Percentiles rank a stretch among this genome's conserved stretches.
Conservation (phyloP, 2,888 invertebrate species). For the Nephrocerus scutellatus region DNA sequence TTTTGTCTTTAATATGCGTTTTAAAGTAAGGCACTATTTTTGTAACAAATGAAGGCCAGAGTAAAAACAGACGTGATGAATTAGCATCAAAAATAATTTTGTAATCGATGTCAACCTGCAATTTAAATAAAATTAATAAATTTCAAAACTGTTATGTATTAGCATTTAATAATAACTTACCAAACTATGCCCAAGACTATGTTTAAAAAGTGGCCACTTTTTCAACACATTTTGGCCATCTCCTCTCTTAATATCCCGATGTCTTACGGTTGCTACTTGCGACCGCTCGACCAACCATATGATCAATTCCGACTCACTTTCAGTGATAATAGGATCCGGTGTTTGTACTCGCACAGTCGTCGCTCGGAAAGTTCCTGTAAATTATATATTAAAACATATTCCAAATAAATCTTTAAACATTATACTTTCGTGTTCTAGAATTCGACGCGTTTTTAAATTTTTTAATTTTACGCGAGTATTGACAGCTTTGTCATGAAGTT, state of each 20-base stretch:
- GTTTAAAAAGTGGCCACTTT: slow-evolving; percentile 15
- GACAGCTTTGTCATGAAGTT: slow-evolving; percentile 14
- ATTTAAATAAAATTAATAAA: slow-evolving; percentile 3
- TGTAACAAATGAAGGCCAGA: slow-evolving; percentile 1
- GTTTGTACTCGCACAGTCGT: neutral
- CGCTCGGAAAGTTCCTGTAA: slow-evolving; percentile 1
- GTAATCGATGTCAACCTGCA: slow-evolving; percentile 12
- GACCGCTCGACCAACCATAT: slow-evolving; percentile 2
- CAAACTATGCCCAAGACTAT: slow-evolving; percentile 10
- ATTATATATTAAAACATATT: neutral
- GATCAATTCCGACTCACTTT: neutral
- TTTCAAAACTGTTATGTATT: neutral
- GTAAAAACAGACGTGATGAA: slow-evolving; percentile 1
- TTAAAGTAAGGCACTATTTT: slow-evolving; percentile 1
- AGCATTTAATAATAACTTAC: slow-evolving; percentile 3
- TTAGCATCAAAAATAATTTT: slow-evolving; percentile 2
- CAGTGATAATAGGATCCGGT: neutral
- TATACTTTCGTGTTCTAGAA: neutral
- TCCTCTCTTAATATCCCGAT: slow-evolving; percentile 2
- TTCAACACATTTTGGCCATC: slow-evolving; percentile 2
- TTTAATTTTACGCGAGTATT: slow-evolving; percentile 11
- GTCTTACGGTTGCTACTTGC: neutral
- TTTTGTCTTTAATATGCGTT: slow-evolving; percentile 2
- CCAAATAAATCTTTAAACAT: no score
- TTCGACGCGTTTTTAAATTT: neutral